phyloP scores from a whole-genome alignment of 2,113 vertebrate species.

The Bettongia penicillata region DNA sequence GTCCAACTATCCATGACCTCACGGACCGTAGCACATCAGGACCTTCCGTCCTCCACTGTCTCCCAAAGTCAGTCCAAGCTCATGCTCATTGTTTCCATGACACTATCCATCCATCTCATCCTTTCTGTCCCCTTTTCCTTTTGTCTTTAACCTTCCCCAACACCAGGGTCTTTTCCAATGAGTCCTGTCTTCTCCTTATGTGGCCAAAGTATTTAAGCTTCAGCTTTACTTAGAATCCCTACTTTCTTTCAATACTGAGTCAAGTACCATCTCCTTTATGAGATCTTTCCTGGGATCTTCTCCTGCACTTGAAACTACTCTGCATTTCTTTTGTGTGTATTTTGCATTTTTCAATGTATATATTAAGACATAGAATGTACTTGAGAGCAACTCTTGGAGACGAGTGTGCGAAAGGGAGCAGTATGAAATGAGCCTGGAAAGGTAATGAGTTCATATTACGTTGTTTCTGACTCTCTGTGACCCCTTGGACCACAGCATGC shows the following conservation, averaged over 20 bases:
- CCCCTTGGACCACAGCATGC: no score
- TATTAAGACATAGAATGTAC: not conserved
- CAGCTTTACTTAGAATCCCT: not conserved
- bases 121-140: not conserved
- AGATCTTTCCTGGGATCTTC: not conserved
- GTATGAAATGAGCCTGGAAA: not conserved
- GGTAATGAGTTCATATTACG: not conserved
- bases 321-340: not conserved
- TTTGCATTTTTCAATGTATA: not conserved
- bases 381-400: not conserved
- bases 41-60: no score
- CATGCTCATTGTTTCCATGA: not conserved
- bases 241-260: not conserved
- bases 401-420: not conserved
- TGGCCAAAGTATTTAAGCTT: not conserved
- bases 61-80: not conserved
- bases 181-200: not conserved
- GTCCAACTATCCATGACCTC: not conserved
- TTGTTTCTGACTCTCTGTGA: not conserved
- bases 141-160: not conserved
- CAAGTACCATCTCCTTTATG: not conserved
- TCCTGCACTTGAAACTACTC: not conserved
- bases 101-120: not conserved
- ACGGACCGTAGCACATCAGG: not conserved
- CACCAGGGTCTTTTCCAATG: not conserved